phyloP scores from a whole-genome alignment of 2,797 vertebrate genomes.

The Takifugu ocellatus region DNA sequence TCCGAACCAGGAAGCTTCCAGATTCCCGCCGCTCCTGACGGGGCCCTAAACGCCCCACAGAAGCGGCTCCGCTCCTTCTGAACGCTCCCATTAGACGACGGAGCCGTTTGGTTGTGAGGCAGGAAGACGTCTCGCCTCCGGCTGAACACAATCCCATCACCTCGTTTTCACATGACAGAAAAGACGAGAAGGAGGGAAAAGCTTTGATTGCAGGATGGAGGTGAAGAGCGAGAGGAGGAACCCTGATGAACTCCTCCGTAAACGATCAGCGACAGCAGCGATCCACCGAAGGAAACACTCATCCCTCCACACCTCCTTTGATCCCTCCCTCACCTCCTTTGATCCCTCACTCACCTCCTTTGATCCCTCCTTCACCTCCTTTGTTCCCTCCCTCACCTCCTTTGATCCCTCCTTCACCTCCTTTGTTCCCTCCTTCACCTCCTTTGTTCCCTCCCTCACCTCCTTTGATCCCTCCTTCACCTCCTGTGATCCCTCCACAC shows the following conservation, averaged over 20 bases:
- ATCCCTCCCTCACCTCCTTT: too few species aligned
- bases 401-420: too few species aligned
- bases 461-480: too few species aligned
- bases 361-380: too few species aligned
- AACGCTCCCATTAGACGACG: constrained; percentile 69
- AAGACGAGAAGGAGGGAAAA: constrained; percentile 34
- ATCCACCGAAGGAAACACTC: constrained; percentile 6
- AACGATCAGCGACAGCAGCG: background rate
- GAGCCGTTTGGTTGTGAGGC: constrained; percentile 39
- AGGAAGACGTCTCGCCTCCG: constrained; percentile 50
- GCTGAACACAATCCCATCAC: constrained; percentile 55
- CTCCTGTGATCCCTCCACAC: too few species aligned
- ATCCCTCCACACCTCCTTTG: too few species aligned
- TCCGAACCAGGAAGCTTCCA: constrained; percentile 54
- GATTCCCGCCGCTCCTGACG: constrained; percentile 59
- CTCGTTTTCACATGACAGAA: background rate
- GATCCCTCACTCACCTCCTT: too few species aligned
- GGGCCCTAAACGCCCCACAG: constrained; percentile 70
- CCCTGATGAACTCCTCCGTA: background rate
- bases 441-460: too few species aligned
- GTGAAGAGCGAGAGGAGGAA: constrained; percentile 33
- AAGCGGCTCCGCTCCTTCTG: constrained; percentile 67
- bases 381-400: too few species aligned
- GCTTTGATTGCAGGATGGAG: constrained; percentile 44
- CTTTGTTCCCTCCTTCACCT: too few species aligned